Evolutionary conservation across 2,888 invertebrate genomes (phyloP), one percentile per base, ranked within the genome.

Genomic region (Allophyes oxyacanthae): DNA sequence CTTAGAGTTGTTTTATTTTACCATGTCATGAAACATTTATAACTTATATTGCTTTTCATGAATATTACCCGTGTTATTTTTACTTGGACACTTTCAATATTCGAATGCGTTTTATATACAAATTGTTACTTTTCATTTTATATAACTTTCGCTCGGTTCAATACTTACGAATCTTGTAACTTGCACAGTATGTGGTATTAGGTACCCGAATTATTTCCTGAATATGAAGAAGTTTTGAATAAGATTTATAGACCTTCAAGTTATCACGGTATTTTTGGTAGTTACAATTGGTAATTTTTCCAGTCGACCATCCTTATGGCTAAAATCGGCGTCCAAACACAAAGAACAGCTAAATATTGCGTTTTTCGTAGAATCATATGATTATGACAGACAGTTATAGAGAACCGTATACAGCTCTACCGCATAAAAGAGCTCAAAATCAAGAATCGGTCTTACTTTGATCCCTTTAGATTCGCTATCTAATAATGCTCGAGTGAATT

Each of bases 1-100:
- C 63, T 75, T 51, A 60, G 41, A 60, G 48, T 42, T 42, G 62
- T 57, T 63, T 62, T 54, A 51, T 52, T 65, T 61, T 63, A 58
- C 44, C 58, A 74, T 61, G 38, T 52, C 57, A 61, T 64, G 58
- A 58, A 63, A 60, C 53, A 66, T 66, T 66, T 70, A 72, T 73
- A 43, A 49, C 15, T 14, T 43, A 46, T 38, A 61, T 37, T 51
- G 36, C 30, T 52, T 58, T 56, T 55, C 41, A 53, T 26, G 63
- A 51, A 64, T 26, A 60, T 68, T 57, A 60, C 46, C 42, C 43
- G 34, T 26, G 42, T 55, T 40, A 37, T 28, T 13, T 26, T 8
- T 44, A 30, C 13, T 37, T 33, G 30, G 4, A 36, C 8, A 10
- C 14, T 61, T 51, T 34, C 56, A 50, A 44, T 66, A 60, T 20